A percentile compares a stretch with the other conserved stretches of the same genome.
phyloP scores from a whole-genome alignment of 2,888 invertebrate species.

The Halocaridina rubra region DNA sequence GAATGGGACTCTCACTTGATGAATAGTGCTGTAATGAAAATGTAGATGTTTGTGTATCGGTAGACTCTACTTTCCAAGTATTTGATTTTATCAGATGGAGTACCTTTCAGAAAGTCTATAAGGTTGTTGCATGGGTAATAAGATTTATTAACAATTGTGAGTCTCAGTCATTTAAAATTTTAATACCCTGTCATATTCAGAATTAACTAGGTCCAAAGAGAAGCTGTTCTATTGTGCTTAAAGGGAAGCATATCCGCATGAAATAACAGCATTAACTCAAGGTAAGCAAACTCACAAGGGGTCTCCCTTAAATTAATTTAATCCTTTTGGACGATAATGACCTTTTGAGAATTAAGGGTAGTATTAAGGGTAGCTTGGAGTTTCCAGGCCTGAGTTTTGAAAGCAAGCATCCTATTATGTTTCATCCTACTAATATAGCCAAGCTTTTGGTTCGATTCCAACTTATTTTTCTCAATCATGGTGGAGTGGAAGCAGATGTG shows the following conservation, averaged over 20 bases:
- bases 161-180: neutral
- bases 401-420: neutral
- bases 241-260: neutral
- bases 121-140: neutral
- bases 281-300: neutral
- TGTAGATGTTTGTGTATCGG: neutral
- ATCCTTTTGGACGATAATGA: neutral
- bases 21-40: neutral
- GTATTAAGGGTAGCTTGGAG: neutral
- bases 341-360: too few species aligned
- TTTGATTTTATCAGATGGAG: neutral
- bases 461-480: neutral
- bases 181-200: neutral
- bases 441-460: neutral
- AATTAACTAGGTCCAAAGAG: neutral
- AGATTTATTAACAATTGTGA: neutral
- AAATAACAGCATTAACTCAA: neutral
- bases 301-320: neutral
- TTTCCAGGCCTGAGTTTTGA: neutral
- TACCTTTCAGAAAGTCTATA: neutral
- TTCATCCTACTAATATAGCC: neutral
- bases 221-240: constrained; percentile 7
- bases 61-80: neutral
- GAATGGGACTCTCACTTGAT: neutral
- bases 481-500: too few species aligned